Evolutionary conservation across 2,888 invertebrate genomes (phyloP), one percentile per base, ranked within the genome.

Genomic region (Cataglyphis rosenhaueri): DNA sequence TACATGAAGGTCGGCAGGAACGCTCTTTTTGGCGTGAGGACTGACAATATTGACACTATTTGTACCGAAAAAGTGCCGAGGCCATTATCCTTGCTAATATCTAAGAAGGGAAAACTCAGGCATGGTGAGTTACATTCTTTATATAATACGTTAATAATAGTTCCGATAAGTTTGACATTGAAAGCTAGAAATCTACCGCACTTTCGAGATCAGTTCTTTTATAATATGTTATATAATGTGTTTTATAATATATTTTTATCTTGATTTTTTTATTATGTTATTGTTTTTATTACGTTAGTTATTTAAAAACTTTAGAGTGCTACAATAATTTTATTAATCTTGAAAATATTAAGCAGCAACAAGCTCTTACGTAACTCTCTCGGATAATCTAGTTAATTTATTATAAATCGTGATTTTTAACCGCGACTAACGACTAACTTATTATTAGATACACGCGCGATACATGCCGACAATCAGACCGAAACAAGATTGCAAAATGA

Each of bases 71-170:
- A 92, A 84, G 92, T 94, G 29, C 94, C 94, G 21, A 96, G 96
- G 62, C 97, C 97, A 0, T 94, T 98, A 66, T 97, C 97, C 90
- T 97, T 98, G 97, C 96, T 98, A 87, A 97, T 98, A 92, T 97
- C 98, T 18, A 96, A 97, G 92, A 97, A 97, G 91, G 96, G 96
- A 87, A 97, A 96, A 93, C 95, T 97, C 84, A 97, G 96, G 92
- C 96, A 96, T 94, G 96, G 98, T 98, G 94, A 97, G 97, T 97
- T n/a, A 41, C 1, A 59, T 15, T 0, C 10, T 29, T 64, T 48
- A 75, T 48, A n/a, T 52, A 52, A 52, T 52, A 52, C 18, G 48
- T 48, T 15, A 44, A 44, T 1, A 21, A 65, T 52, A 65, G n/a
- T 38, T 35, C 6, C 21, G 25, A 73, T 57, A 74, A 32, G 9